Base-by-base conservation (phyloP, 2,797 vertebrate species). In the Danio kyathit region DNA sequence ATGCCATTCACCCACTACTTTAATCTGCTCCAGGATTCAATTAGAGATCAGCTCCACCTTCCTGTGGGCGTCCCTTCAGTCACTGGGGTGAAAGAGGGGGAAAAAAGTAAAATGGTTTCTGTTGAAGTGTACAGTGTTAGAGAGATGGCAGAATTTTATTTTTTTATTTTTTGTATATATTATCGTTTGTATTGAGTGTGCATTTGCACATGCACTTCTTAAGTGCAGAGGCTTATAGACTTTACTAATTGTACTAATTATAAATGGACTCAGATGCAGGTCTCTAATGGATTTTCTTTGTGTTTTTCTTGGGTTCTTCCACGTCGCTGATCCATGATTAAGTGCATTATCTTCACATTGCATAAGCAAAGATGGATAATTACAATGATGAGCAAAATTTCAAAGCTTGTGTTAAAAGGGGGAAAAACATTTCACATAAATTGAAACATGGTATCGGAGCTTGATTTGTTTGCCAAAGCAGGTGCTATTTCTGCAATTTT, bases 1-100 rank as follows among this genome's bases (percentile, higher is more conserved):
- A 86, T 83, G 65, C 74, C 65, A 76, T 82, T 85, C 82, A 83
- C 80, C 83, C 80, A 77, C 59, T 63, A 69, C 65, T 82, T 80
- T 86, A 82, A 84, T 86, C 85, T 77, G 67, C 66, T 40, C 48
- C 43, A 46, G 29, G 80, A 82, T 86, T 84, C 61, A 60, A 72
- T 80, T 84, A 82, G 63, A 70, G 76, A 74, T 46, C 38, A 5
- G 40, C 57, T 52, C 38, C 29, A 49, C 70, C 79, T 73, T 70
- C 72, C 56, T 64, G 79, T 49, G 43, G 80, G 76, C 11, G 38
- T 65, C 10, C 73, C 40, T 61, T 48, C 29, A 49, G 51, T 43
- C 11, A 19, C 14, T 56, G n/a, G 52, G 65, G 66, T 69, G 44
- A 69, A 38, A 52, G 56, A 12, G 9, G 44, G 6, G 10, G 16